Conservation (phyloP, 2,888 invertebrate genomes). For the Schrankia costaestrigalis region DNA sequence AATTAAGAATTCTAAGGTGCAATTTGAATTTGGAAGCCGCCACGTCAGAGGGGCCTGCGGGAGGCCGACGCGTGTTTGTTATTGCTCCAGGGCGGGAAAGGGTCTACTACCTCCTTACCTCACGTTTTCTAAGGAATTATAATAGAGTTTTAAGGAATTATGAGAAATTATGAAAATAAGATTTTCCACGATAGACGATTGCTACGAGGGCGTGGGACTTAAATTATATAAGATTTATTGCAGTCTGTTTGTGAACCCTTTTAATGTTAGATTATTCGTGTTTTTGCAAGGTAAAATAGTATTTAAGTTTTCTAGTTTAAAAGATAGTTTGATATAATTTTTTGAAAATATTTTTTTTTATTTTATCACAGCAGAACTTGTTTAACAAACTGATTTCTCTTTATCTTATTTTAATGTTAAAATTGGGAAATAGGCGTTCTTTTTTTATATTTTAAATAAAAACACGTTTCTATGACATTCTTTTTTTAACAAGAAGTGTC, state of each 20-base stretch:
- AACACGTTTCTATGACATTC: no score
- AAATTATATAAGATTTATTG: conserved; percentile 1
- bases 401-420: no score
- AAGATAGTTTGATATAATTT: no score
- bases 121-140: conserved; percentile 68
- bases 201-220: conserved; percentile 16
- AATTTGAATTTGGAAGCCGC: conserved; percentile 76
- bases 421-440: no score
- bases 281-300: no score
- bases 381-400: no score
- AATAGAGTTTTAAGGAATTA: conserved; percentile 59
- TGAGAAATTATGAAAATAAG: conserved; percentile 46
- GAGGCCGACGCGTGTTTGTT: conserved; percentile 76
- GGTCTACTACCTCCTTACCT: conserved; percentile 63
- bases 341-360: no score
- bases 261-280: no score
- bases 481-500: no score
- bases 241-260: not conserved
- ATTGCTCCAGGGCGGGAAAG: conserved; percentile 70
- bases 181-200: conserved; percentile 29
- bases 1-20: conserved; percentile 81
- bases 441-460: no score
- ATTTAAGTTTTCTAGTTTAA: no score
- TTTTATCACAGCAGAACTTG: no score
- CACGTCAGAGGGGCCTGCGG: conserved; percentile 65